Evolutionary conservation across 2,888 invertebrate species (phyloP), one percentile per base, ranked within the genome.

Genomic region (Aromia moschata): DNA sequence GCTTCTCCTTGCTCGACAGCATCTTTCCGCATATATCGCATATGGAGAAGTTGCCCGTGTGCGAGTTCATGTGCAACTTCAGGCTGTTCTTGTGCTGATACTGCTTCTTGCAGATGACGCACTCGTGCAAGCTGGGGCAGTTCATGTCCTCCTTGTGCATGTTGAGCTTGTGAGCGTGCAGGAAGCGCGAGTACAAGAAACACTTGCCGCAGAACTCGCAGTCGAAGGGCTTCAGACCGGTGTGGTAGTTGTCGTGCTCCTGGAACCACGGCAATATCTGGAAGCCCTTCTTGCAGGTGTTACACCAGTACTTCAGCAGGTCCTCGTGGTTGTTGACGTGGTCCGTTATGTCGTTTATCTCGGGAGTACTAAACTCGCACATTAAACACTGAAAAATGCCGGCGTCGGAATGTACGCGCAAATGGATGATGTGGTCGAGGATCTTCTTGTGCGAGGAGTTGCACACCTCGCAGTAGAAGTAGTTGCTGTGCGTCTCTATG

Each of bases 21-120:
- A 83, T 82, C 66, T 86, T 86, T 0, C 86, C 86, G 65, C 87
- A 87, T 2, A 84, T 76, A 55, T 87, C 86, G 59, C 88, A 88
- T 0, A 87, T 80, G 47, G 83, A 81, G 25, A 79, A 79, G 43
- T 81, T 81, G 14, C 84, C 80, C 0, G 84, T 84, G 64, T 86
- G 86, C 5, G 78, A 74, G 63, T 80, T 81, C 80, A 80, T 80
- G 65, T 81, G 81, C 20, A 80, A 62, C 46, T 78, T 79, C 17
- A 81, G 62, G 62, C 80, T 80, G 64, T 80, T 81, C 51, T 76
- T 74, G 62, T 80, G 80, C 46, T 80, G 79, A 63, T 80, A 81
- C 33, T 76, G 70, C 57, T 81, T 81, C 37, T 79, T 77, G 60
- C 82, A 81, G 17, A 81, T 77, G 11, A 76, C 75, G 62, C 81